Evolutionary conservation across 1,140 invertebrate species (phyloP), one percentile per base, ranked within the genome.

Genomic region (Lethrus apterus): DNA sequence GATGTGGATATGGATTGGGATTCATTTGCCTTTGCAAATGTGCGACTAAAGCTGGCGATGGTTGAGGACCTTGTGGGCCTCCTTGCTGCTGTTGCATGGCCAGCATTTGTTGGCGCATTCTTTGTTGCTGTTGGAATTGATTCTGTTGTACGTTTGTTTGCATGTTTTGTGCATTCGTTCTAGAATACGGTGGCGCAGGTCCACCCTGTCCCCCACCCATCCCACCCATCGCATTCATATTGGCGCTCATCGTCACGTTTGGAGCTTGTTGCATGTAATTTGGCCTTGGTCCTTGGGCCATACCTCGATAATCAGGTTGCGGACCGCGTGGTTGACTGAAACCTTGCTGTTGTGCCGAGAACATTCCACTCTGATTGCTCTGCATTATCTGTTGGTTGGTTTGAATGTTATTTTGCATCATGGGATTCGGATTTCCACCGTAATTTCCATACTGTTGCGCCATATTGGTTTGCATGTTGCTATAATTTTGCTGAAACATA

Each of bases 191-290:
- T 11, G 65, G 65, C 13, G 63, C 65, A 3, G 63, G 59, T n/a
- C 61, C 63, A 17, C 19, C 17, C 19, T 48, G 46, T 45, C 56
- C 49, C 10, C 44, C 51, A 10, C 52, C 59, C 53, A 62, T 61
- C 4, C 46, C 57, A 10, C 58, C 55, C 54, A 64, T 62, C 2
- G 48, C 47, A 19, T 51, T 53, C 55, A 64, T 59, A 31, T 59
- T 65, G 0, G 64, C 52, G 41, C 65, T 67, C 65, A 67, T 67
- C 1, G 65, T 67, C 2, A 67, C 64, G 41, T 67, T 67, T 9
- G 65, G 65, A 4, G 61, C 63, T 42, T 65, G 63, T 50, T 67
- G 63, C 56, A 66, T 57, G 40, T 63, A 64, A 3, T 55, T 59
- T 1, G 56, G 49, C 7, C 63, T 30, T 4, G 57, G 54, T n/a